These are phyloP conservation scores for Aldabrachelys gigantea DNA, from an alignment of 2,113 vertebrate genomes.

Conservation along the genomic window DNA sequence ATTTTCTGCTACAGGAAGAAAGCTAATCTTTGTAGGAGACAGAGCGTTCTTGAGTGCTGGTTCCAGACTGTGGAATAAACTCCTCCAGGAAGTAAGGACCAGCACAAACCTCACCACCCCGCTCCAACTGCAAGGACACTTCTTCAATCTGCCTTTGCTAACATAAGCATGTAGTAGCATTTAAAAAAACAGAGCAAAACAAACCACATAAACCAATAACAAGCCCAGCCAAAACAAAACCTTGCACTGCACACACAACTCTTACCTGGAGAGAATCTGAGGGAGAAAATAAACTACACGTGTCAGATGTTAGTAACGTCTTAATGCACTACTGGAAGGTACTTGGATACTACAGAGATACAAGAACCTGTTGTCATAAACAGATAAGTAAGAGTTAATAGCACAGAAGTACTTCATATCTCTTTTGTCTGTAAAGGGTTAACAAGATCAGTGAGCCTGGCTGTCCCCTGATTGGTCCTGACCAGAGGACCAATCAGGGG, in stretches of 20 bases:
- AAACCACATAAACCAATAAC: not conserved
- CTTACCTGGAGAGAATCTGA: not conserved
- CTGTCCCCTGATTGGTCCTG: no score
- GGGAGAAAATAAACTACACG: not conserved
- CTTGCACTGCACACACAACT: not conserved
- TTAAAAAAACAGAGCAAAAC: not conserved
- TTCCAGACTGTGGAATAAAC: not conserved
- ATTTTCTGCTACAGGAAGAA: not conserved
- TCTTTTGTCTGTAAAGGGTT: no score
- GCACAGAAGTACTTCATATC: no score
- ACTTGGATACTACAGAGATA: not conserved
- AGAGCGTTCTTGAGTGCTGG: not conserved
- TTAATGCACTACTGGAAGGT: not conserved
- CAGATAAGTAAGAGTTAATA: no score
- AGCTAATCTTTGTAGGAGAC: not conserved
- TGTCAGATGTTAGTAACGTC: not conserved
- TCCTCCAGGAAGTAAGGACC: not conserved
- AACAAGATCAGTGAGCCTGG: no score
- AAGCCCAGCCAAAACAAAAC: not conserved
- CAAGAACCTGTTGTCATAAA: not conserved
- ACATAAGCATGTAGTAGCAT: not conserved
- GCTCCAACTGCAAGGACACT: not conserved
- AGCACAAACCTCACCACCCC: not conserved
- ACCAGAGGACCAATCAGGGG: no score
- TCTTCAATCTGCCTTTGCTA: not conserved